These are phyloP conservation scores for Aphelinus atriplicis DNA, from an alignment of 1,140 invertebrate species.

Conservation along the genomic window DNA sequence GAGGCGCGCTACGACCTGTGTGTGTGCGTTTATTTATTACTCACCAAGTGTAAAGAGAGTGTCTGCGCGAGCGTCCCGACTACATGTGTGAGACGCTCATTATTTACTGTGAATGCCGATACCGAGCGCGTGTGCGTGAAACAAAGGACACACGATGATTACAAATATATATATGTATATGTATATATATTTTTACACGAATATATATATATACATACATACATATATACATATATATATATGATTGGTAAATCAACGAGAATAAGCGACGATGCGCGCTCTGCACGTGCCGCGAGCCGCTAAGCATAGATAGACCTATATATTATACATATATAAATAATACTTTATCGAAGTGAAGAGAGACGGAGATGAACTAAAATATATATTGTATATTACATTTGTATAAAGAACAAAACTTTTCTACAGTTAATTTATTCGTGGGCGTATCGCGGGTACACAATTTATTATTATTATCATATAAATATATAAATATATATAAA, in stretches of 20 bases:
- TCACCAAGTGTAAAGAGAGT: constrained; percentile 42
- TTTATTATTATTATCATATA: neutral
- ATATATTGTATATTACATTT: constrained; percentile 67
- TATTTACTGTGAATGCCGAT: constrained; percentile 32
- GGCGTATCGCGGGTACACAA: constrained; percentile 59
- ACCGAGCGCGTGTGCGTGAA: constrained; percentile 21
- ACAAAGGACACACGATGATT: neutral
- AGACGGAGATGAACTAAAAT: constrained; percentile 51
- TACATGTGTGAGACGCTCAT: too few relatives aligned
- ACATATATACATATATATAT: constrained; percentile 2
- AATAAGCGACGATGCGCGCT: constrained; percentile 27
- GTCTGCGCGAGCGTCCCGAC: neutral
- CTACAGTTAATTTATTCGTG: constrained; percentile 65
- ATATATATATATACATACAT: neutral
- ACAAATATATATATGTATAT: too few relatives aligned
- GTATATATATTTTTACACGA: too few relatives aligned
- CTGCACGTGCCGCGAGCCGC: constrained; percentile 28
- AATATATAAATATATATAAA: too few relatives aligned
- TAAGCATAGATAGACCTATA: constrained; percentile 60
- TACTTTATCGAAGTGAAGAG: constrained; percentile 45
- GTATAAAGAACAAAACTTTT: constrained; percentile 65
- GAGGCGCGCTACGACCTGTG: too few relatives aligned
- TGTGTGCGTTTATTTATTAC: constrained; percentile 38
- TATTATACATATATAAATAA: constrained; percentile 59
- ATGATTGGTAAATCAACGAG: constrained; percentile 3